Evolutionary conservation across 30 jellyfish, hydroid and myxozoan species (phyloP), one percentile per base, ranked within the genome.

Genomic region (Hydra vulgaris): DNA sequence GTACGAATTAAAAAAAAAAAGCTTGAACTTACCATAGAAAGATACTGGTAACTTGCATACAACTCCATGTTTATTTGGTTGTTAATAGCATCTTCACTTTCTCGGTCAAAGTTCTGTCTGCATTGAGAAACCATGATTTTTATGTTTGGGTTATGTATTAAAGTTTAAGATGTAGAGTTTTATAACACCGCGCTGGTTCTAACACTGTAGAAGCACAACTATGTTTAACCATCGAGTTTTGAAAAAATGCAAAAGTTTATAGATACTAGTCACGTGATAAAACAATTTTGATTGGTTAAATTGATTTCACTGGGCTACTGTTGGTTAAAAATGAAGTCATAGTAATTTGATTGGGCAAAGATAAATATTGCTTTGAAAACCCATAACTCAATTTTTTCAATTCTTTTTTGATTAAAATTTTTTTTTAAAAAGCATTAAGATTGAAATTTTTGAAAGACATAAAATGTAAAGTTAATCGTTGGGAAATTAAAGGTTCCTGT

Each of bases 21-120:
- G 18, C 7, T 70, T 15, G 12, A 66, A 75, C 97, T 73, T 12
- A 90, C 97, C 97, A 90, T 85, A 21, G 95, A 70, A 79, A 67
- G 71, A 80, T 90, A 90, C 23, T 77, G 95, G 83, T 90, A 90
- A 85, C 96, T 86, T 74, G 97, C 97, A 71, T 86, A 86, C 79
- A 90, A 83, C 74, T 90, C 97, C 88, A 90, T 74, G 94, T 90
- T 90, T 71, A 90, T 86, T 81, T 90, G 97, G 95, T 81, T 90
- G 95, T 90, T 90, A 70, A 90, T 83, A 86, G 89, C 89, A 84
- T 95, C 97, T 82, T 90, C 97, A 54, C 97, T 79, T 25, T 86
- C 92, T 71, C 82, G 94, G 83, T 86, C 90, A 85, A 79, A 90
- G 88, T 90, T 90, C 74, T 90, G 97, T 23, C 97, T 91, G 17